Base-by-base conservation (phyloP, 1,140 invertebrate species). In the Aphidius gifuensis region DNA sequence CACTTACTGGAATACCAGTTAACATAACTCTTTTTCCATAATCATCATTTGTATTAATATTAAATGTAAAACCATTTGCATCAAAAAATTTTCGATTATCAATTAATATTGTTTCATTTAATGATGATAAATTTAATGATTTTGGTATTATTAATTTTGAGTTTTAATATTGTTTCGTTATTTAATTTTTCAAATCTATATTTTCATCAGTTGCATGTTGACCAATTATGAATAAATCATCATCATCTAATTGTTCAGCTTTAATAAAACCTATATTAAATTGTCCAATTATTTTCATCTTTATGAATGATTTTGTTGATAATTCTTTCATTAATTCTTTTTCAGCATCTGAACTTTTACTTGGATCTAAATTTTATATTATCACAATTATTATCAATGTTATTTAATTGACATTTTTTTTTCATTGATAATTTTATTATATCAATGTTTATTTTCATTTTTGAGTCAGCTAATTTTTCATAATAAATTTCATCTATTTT, bases 131-230 rank as follows among this genome's bases (percentile, higher is more conserved):
- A 68, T 94, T 88, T 32, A 99, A 79, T 21, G 79, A 72, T 77
- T 93, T 90, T 6, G 96, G 94, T 62, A 87, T 78, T 49, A 93
- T 89, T 39, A 98, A 82, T 86, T 88, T 82, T 99, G 96, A 68
- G 86, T 67, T 92, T 87, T 49, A 98, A 76, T 53, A 90, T 86
- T 1, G 90, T 92, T 62, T 86, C 90, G 68, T 85, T 85, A 74
- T 95, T 92, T 62, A 98, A 82, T 58, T 86, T 90, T 83, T 99
- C 97, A 84, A 96, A 99, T 80, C 97, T 98, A 79, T 91, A 99
- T 98, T 98, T 81, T 99, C 97, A 84, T 99, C 97, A 6, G 90
- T 90, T 6, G 97, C 97, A 85, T 99, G 97, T 81, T 99, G 97
- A 83, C 99, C 97, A 53, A 99, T 88, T 55, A 99, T 97, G 77